Evolutionary conservation across 2,113 vertebrate species (phyloP), one percentile per base, ranked within the genome.

Genomic region (Sinocyclocheilus anophthalmus): DNA sequence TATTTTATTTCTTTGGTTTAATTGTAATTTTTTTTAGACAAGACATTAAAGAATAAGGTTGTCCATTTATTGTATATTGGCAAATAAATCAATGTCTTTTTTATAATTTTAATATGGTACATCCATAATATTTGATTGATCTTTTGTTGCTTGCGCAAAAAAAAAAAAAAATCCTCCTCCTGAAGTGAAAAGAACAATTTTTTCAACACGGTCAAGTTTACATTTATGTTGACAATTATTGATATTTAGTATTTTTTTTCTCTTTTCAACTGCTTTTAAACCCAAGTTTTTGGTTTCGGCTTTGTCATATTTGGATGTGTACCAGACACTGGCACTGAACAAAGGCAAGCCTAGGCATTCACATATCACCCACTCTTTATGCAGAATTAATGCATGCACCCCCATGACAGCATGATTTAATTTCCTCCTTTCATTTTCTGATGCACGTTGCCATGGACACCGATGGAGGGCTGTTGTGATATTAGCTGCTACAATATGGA

Each of bases 401-500:
- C 90, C 81, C 90, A 87, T 87, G 65, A 88, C 79, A 89, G 88
- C 88, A 76, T 67, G 53, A 88, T 90, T 90, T 90, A 88, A 91
- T 91, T 91, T 90, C 84, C 86, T 22, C 81, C 70, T 77, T 79
- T 63, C 70, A 59, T 87, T 87, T 85, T 85, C 87, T 84, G 77
- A 79, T 88, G 75, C 75, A 4, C 48, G 94, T 95, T 94, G 90
- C 93, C 85, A 89, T 91, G 92, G 93, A 87, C 90, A 95, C 93
- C 84, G 63, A 75, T 67, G 16, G 87, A 89, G 91, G 91, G 91
- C 91, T 91, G 91, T 45, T 85, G 90, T 92, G 92, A 93, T 93
- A 90, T 95, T 91, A 93, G 90, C 90, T 76, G 85, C 88, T 92
- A 87, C 87, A 90, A 87, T 91, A 93, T 94, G 93, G 93, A 95